Conservation (phyloP, 2,797 vertebrate species). For the Eupleurogrammus muticus region DNA sequence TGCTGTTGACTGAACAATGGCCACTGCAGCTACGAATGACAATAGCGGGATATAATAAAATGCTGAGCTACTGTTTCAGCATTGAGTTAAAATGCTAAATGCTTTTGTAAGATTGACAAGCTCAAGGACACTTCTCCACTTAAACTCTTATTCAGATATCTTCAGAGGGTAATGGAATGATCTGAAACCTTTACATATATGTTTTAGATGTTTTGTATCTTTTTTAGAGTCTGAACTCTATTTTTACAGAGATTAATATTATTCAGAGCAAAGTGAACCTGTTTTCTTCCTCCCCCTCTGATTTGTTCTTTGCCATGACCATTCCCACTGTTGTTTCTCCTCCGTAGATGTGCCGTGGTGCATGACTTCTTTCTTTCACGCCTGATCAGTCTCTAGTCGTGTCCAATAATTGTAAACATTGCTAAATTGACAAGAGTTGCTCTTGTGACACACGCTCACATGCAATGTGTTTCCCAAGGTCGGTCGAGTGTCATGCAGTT, state of each 20-base stretch:
- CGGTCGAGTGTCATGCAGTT: neutral
- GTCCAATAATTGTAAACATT: conserved; percentile 15
- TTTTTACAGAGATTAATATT: conserved; percentile 8
- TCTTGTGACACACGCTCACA: conserved; percentile 7
- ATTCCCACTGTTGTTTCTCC: conserved; percentile 17
- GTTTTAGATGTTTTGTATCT: neutral
- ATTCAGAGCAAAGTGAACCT: conserved; percentile 1
- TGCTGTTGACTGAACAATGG: too few species aligned
- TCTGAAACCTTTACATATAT: neutral
- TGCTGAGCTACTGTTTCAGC: too few species aligned
- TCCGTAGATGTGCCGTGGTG: conserved; percentile 5
- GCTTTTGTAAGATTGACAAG: too few species aligned
- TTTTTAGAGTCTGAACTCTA: neutral
- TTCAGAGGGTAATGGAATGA: neutral
- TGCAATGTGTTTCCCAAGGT: conserved; percentile 8
- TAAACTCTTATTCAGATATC: too few species aligned
- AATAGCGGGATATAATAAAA: too few species aligned
- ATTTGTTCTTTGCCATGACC: conserved; percentile 48
- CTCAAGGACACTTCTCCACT: too few species aligned
- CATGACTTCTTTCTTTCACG: conserved; percentile 6
- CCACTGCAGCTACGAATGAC: too few species aligned
- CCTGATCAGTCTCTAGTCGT: neutral
- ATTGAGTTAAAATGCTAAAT: too few species aligned
- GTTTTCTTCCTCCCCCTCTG: neutral
- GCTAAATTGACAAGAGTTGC: neutral